Conservation (phyloP, 2,888 invertebrate species). For the Xanthorhoe designata region DNA sequence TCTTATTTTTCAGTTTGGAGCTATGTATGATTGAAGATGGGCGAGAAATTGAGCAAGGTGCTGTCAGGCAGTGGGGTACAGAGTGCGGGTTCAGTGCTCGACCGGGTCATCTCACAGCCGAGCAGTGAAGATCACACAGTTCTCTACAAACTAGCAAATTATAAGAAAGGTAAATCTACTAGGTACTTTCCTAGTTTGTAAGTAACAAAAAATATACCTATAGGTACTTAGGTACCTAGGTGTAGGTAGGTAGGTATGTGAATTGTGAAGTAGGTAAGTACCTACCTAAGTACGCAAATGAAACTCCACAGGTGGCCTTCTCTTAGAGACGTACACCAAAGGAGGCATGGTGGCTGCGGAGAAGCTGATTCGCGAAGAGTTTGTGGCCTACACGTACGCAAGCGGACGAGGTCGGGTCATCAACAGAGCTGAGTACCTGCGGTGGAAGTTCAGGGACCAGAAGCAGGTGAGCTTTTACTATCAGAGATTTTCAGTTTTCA, state of each 20-base stretch:
- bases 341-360: slow-evolving; percentile 94
- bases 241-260: too few relatives aligned
- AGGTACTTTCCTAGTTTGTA: too few relatives aligned
- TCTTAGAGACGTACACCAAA: slow-evolving; percentile 94
- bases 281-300: not conserved
- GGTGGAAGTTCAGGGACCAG: slow-evolving; percentile 95
- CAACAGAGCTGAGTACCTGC: slow-evolving; percentile 94
- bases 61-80: slow-evolving; percentile 81
- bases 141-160: slow-evolving; percentile 94
- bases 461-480: slow-evolving; percentile 85
- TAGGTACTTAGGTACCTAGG: not conserved
- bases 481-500: too few relatives aligned
- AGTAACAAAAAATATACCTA: too few relatives aligned
- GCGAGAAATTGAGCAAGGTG: slow-evolving; percentile 71
- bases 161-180: slow-evolving; percentile 89
- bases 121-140: slow-evolving; percentile 94
- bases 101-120: slow-evolving; percentile 95
- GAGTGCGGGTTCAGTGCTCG: slow-evolving; percentile 92
- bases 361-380: slow-evolving; percentile 93
- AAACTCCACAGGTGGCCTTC: slow-evolving; percentile 89
- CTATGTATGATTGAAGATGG: slow-evolving; percentile 56
- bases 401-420: slow-evolving; percentile 94
- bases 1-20: slow-evolving; percentile 5
- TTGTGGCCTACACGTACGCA: slow-evolving; percentile 94
- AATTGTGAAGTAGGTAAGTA: too few relatives aligned